Evolutionary conservation across 2,113 vertebrate species (phyloP), one percentile per base, ranked within the genome.

Genomic region (Oxyura jamaicensis): DNA sequence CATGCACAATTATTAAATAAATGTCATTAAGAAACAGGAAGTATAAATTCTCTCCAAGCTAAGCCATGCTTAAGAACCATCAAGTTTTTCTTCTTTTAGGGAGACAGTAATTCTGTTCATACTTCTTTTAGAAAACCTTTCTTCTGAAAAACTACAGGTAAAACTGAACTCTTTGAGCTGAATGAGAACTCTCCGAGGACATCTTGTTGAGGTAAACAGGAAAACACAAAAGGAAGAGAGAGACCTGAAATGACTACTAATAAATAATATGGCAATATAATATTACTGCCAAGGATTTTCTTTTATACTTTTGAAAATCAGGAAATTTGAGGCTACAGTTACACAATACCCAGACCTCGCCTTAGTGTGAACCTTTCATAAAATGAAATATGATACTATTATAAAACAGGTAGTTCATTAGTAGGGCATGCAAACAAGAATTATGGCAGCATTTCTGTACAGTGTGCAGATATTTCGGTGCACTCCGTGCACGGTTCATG

Each of bases 1-100:
- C 60, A 84, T 78, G 82, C 91, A 93, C 72, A 91, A 77, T 96
- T 95, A 63, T 87, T 74, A 91, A 96, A 95, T 63, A 76, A 36
- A 86, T 73, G 62, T 66, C 58, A 82, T 82, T 86, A 89, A 66
- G 63, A 95, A 92, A 95, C 8, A 94, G 73, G 59, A 91, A 88
- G 44, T 41, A 72, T 94, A 94, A 88, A 95, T 73, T 71, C 71
- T 68, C 81, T 78, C 63, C 36, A 89, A 89, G 69, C 50, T 92
- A 86, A 93, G 88, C 41, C 21, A 76, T 9, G 8, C 58, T 94
- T 93, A 92, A 96, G 76, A 87, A 82, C n/a, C 63, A 83, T 87
- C 55, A 68, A 29, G 48, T 83, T 85, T 91, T 65, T 35, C 36
- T 87, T 66, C 50, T 90, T 77, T 79, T 73, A 69, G 60, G 15